A percentile compares a stretch with the other conserved stretches of the same genome.
Conservation (phyloP, 2,888 invertebrate genomes). For the Ormyrus nitidulus region DNA sequence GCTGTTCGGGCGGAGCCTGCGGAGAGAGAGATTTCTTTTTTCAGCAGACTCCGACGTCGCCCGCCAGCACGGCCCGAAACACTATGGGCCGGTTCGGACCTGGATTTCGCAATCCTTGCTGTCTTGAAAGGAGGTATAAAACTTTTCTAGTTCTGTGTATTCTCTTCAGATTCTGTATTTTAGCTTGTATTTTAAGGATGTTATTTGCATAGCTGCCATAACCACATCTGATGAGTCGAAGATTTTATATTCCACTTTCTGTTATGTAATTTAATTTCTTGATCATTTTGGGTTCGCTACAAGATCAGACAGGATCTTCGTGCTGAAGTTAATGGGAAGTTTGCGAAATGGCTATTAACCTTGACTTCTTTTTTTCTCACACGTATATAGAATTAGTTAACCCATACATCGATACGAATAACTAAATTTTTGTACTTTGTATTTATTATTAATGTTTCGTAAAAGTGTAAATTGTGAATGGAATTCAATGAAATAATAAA, state of each 20-base stretch:
- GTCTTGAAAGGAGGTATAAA: not conserved
- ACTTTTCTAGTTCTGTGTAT: conserved; percentile 35
- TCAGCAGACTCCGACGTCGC: not conserved
- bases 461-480: too few relatives aligned
- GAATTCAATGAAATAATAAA: too few relatives aligned
- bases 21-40: conserved; percentile 17
- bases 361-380: not conserved
- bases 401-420: too few relatives aligned
- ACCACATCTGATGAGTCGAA: not conserved
- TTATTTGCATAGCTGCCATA: conserved; percentile 11
- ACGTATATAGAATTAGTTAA: too few relatives aligned
- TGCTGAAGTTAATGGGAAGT: not conserved
- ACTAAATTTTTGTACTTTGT: too few relatives aligned
- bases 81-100: conserved; percentile 5
- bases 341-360: not conserved
- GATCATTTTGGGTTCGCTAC: not conserved
- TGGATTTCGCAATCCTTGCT: conserved; percentile 34
- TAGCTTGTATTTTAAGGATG: too few relatives aligned
- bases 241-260: not conserved
- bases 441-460: too few relatives aligned
- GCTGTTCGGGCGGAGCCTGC: conserved; percentile 24
- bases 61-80: too few relatives aligned
- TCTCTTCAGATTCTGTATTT: too few relatives aligned
- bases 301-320: conserved; percentile 10
- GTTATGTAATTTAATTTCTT: conserved; percentile 11